Percentiles rank a stretch among this genome's conserved stretches.
These are phyloP conservation scores for Xiphias gladius DNA, from an alignment of 2,113 vertebrate genomes.

Conservation along the genomic window DNA sequence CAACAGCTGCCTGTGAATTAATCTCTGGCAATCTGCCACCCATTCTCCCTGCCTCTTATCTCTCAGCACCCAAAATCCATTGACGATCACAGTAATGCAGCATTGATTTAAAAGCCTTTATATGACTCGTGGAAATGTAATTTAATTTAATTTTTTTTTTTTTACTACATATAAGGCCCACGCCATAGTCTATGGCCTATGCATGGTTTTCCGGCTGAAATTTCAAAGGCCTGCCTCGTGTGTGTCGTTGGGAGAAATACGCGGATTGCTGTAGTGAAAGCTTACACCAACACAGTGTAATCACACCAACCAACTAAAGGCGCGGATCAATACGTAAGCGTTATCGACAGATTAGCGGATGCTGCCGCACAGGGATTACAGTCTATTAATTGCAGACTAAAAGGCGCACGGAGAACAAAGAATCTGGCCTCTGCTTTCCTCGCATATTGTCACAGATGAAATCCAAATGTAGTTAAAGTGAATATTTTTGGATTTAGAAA, in stretches of 20 bases:
- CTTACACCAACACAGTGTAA: constrained; percentile 19
- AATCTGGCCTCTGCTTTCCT: constrained; percentile 53
- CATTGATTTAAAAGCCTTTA: constrained; percentile 42
- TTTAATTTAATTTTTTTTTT: constrained; percentile 30
- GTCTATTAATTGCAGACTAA: constrained; percentile 49
- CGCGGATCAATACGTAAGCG: constrained; percentile 55
- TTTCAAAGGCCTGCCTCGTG: not conserved
- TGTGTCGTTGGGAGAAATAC: not conserved
- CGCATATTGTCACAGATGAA: constrained; percentile 2
- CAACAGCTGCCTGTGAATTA: constrained; percentile 39
- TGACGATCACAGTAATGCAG: constrained; percentile 29
- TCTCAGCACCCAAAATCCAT: constrained; percentile 29
- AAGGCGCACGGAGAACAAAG: constrained; percentile 78
- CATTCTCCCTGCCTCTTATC: not conserved
- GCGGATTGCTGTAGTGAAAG: not conserved
- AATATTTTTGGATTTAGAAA: not conserved
- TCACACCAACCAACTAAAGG: constrained; percentile 30
- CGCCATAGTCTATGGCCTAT: constrained; percentile 52
- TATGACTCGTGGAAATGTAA: constrained; percentile 10
- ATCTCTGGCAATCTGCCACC: constrained; percentile 26
- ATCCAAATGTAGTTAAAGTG: not conserved
- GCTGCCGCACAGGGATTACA: constrained; percentile 50
- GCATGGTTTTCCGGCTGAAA: constrained; percentile 43
- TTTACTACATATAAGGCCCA: constrained; percentile 50
- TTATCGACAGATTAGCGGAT: constrained; percentile 62